Base-by-base conservation (phyloP, 1,140 invertebrate genomes). In the Lepidurus packardi region DNA sequence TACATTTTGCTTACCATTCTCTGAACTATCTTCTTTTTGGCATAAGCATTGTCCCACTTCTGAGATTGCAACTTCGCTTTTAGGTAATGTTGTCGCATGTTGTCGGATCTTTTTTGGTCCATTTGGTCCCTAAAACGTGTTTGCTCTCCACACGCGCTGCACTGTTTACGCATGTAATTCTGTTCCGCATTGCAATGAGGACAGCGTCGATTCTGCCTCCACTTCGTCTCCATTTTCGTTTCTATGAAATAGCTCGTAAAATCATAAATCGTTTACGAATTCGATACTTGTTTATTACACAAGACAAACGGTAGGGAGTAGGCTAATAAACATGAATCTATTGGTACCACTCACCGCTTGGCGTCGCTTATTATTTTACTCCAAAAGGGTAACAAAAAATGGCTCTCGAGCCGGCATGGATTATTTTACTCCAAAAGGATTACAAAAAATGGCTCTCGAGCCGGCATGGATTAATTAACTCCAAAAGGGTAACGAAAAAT, bases 161-260 rank as follows among this genome's bases (percentile, higher is more conserved):
- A 47, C 16, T 47, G 45, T 47, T 47, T 47, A 47, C 45, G 45
- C 45, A 47, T 47, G 45, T 47, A 47, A 47, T 47, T 47, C 45
- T 47, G 45, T 47, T 47, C 45, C 45, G 9, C 45, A 47, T 7
- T 47, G 45, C 45, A 47, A 47, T 47, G 45, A 47, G 45, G 45
- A 47, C 45, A 47, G 45, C 45, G 45, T 47, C 45, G 6, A 47
- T 47, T 47, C 45, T 47, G 10, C 16, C 45, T 47, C 45, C 45
- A 47, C 45, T 47, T 47, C 45, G 45, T 11, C 45, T 47, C 45
- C 45, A 47, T 47, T 47, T 47, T 16, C 1, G 45, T 10, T 47
- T 47, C 45, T 47, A 16, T 16, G 45, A 47, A 47, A 47, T 47
- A 47, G 16, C 45, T 47, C 16, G 45, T 47, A 47, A 47, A 47